phyloP scores from a whole-genome alignment of 2,113 vertebrate species.

The Willisornis vidua region DNA sequence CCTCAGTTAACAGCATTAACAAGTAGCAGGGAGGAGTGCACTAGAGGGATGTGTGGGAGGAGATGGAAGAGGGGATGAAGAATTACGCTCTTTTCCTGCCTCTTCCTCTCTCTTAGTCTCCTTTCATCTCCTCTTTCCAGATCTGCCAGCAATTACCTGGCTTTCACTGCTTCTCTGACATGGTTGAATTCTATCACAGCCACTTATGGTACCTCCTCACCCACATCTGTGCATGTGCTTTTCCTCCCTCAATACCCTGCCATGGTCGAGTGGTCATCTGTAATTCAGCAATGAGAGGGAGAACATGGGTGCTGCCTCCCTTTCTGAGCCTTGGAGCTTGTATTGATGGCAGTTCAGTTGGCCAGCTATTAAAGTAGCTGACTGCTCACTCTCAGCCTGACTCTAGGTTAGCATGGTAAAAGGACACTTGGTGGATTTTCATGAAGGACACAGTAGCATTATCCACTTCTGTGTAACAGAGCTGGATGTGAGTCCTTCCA shows the following conservation, averaged over 20 bases:
- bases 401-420: neutral
- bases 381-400: neutral
- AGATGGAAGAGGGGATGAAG: neutral
- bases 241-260: neutral
- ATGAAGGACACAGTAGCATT: neutral
- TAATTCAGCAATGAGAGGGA: slow-evolving; percentile 26
- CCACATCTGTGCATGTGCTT: neutral
- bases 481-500: neutral
- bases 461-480: neutral
- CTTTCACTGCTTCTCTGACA: neutral
- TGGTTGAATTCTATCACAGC: neutral
- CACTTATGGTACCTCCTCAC: neutral
- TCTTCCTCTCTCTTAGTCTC: neutral
- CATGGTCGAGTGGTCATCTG: neutral
- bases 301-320: neutral
- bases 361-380: neutral
- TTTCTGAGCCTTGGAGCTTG: neutral
- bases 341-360: neutral
- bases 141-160: neutral
- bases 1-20: neutral
- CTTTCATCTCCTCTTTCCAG: slow-evolving; percentile 4
- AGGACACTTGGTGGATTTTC: neutral
- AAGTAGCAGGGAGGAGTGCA: neutral
- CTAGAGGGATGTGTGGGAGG: neutral
- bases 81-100: neutral